Conservation (phyloP, 35 echinoderm and acorn worm genomes). For the Apostichopus californicus region DNA sequence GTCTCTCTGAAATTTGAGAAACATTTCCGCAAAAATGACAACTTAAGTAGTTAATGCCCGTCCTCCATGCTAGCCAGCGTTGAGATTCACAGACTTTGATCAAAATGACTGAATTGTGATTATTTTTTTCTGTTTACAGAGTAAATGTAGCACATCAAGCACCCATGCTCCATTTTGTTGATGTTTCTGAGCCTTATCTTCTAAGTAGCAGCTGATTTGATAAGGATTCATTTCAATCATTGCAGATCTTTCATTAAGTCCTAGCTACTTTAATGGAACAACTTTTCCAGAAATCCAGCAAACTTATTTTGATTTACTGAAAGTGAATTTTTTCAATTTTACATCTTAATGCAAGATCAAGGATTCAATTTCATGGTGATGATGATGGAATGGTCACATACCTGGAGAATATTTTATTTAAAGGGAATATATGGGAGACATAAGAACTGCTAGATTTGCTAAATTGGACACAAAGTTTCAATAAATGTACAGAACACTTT, state of each 20-base stretch:
- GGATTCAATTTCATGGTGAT: background rate
- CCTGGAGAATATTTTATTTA: background rate
- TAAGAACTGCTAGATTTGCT: no score
- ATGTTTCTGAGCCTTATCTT: background rate
- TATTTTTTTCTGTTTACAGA: no score
- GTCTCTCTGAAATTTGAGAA: no score
- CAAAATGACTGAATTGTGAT: no score
- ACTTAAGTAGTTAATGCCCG: background rate
- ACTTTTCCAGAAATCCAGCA: background rate
- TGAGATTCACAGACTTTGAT: background rate
- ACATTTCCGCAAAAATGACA: no score
- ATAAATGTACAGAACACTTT: no score
- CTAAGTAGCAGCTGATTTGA: background rate
- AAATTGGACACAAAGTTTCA: no score
- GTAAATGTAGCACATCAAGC: no score
- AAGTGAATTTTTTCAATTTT: background rate
- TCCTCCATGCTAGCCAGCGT: background rate
- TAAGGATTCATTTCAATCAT: background rate
- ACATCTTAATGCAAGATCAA: background rate
- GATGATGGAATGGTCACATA: background rate
- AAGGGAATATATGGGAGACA: no score
- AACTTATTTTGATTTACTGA: background rate
- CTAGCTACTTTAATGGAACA: background rate
- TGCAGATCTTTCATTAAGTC: background rate
- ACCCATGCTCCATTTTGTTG: background rate